These are phyloP conservation scores for Onchidella celtica DNA, from an alignment of 2,888 invertebrate genomes.

Conservation along the genomic window DNA sequence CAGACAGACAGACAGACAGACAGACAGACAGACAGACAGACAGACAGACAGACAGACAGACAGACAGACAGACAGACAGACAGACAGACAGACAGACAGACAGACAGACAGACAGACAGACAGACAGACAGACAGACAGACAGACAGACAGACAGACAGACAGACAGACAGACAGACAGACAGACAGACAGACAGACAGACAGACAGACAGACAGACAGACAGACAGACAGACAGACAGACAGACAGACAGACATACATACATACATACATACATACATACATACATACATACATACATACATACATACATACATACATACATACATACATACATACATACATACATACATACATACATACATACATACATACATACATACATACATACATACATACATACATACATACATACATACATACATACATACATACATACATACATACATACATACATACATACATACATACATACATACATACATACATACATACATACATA, in stretches of 20 bases:
- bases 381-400: not conserved
- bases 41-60: slow-evolving; percentile 15
- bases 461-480: not conserved
- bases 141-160: not conserved
- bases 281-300: not conserved
- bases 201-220: slow-evolving; percentile 8
- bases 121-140: not conserved
- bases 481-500: not conserved
- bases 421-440: not conserved
- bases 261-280: not conserved
- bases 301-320: not conserved
- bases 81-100: slow-evolving; percentile 10
- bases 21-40: slow-evolving; percentile 6
- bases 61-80: not conserved
- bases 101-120: not conserved
- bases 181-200: not conserved
- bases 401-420: not conserved
- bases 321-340: not conserved
- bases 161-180: slow-evolving; percentile 9
- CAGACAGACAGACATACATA: slow-evolving; percentile 3
- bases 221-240: slow-evolving; percentile 1
- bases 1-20: slow-evolving; percentile 6
- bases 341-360: not conserved
- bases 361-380: not conserved
- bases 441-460: not conserved